phyloP scores from a whole-genome alignment of 2,888 invertebrate genomes.

The Icerya purchasi region DNA sequence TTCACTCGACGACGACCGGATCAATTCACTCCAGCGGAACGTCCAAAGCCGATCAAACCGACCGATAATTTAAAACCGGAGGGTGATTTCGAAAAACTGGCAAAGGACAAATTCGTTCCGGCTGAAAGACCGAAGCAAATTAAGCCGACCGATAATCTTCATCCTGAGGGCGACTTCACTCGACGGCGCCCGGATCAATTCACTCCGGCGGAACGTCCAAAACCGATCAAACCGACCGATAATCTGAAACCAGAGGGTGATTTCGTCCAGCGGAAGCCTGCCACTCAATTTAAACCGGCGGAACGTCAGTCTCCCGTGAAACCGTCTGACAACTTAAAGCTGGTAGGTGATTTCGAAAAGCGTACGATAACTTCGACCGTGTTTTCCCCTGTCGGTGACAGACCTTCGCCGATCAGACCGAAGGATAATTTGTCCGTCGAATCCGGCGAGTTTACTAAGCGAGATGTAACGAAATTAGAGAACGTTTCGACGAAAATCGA shows the following conservation, averaged over 20 bases:
- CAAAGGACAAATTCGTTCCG: too few relatives aligned
- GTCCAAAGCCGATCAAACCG: slow-evolving; percentile 25
- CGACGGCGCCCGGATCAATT: slow-evolving; percentile 26
- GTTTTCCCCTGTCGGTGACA: slow-evolving; percentile 27
- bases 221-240: slow-evolving; percentile 26
- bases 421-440: slow-evolving; percentile 32
- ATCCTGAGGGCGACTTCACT: slow-evolving; percentile 30
- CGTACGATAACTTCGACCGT: slow-evolving; percentile 25
- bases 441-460: slow-evolving; percentile 24
- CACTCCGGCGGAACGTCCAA: slow-evolving; percentile 29
- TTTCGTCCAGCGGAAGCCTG: slow-evolving; percentile 25
- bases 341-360: slow-evolving; percentile 29
- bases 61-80: slow-evolving; percentile 27
- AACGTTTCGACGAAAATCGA: slow-evolving; percentile 24
- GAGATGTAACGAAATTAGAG: slow-evolving; percentile 17
- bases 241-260: slow-evolving; percentile 23
- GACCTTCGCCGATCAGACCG: slow-evolving; percentile 26
- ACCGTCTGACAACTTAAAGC: slow-evolving; percentile 26
- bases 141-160: slow-evolving; percentile 25
- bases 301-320: slow-evolving; percentile 26
- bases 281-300: slow-evolving; percentile 21
- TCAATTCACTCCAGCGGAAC: slow-evolving; percentile 25
- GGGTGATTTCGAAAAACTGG: slow-evolving; percentile 28
- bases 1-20: slow-evolving; percentile 25
- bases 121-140: slow-evolving; percentile 29